Conservation (phyloP, 2,888 invertebrate species). For the Malachius bipustulatus region DNA sequence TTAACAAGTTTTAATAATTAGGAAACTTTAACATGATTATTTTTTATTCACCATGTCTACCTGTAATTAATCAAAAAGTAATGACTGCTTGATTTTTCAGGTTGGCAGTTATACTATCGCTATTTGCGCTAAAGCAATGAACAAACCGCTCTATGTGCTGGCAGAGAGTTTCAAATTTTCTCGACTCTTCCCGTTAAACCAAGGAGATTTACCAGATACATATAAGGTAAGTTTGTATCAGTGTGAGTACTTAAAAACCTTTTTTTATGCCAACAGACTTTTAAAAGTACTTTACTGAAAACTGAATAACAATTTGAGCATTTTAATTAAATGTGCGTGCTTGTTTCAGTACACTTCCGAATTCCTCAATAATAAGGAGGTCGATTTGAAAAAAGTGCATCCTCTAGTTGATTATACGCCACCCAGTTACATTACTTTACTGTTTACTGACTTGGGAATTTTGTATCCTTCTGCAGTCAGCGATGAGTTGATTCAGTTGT, state of each 20-base stretch:
- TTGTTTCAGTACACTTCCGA: constrained; percentile 42
- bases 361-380: constrained; percentile 34
- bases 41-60: no score
- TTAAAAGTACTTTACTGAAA: no score
- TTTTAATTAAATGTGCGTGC: no score
- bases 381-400: constrained; percentile 48
- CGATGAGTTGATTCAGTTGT: constrained; percentile 93
- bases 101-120: constrained; percentile 79
- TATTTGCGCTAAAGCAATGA: constrained; percentile 75
- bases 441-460: constrained; percentile 94
- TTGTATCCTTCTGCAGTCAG: constrained; percentile 94
- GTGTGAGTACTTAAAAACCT: no score
- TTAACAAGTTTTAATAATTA: no score
- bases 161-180: constrained; percentile 98
- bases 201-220: constrained; percentile 77
- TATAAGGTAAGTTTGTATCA: constrained; percentile 73
- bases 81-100: constrained; percentile 38
- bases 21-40: no score
- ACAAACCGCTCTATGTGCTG: constrained; percentile 90
- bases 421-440: constrained; percentile 78
- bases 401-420: constrained; percentile 96
- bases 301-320: no score
- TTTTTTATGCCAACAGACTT: no score
- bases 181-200: constrained; percentile 84
- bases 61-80: no score